phyloP scores from a whole-genome alignment of 2,888 invertebrate genomes.

The Cheilosia vernalis region DNA sequence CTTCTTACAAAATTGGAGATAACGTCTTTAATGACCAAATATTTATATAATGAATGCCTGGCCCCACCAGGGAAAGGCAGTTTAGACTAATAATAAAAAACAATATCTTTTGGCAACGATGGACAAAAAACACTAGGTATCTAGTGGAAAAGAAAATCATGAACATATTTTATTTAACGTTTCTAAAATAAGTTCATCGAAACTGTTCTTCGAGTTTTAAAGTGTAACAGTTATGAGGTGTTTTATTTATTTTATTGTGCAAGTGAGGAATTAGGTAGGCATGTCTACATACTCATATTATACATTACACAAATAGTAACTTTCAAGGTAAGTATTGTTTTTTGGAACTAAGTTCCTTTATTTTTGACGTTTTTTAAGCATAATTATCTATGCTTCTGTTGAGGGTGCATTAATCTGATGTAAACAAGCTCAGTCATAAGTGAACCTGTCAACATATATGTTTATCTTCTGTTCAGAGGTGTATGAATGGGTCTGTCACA shows the following conservation, averaged over 20 bases:
- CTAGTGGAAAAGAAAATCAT: background rate
- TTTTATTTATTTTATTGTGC: too few species aligned
- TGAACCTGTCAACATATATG: slow-evolving; percentile 62
- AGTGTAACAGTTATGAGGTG: too few species aligned
- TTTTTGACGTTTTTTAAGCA: background rate
- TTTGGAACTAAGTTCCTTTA: too few species aligned
- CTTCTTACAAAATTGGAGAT: slow-evolving; percentile 40
- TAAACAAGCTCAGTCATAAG: slow-evolving; percentile 54
- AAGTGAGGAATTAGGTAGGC: too few species aligned
- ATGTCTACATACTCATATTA: too few species aligned
- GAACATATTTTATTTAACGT: background rate
- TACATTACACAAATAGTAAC: too few species aligned
- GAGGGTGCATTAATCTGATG: slow-evolving; percentile 33
- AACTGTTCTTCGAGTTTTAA: too few species aligned
- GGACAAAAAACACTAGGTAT: slow-evolving; percentile 3
- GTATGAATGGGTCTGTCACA: slow-evolving; percentile 59
- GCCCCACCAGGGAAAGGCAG: slow-evolving; percentile 34
- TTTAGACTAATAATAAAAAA: slow-evolving; percentile 13
- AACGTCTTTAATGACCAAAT: slow-evolving; percentile 45
- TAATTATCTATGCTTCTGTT: background rate
- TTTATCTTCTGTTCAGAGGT: slow-evolving; percentile 62
- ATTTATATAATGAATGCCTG: slow-evolving; percentile 38
- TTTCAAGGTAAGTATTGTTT: too few species aligned
- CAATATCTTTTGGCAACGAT: background rate
- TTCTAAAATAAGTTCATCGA: too few species aligned